Evolutionary conservation across 2,797 vertebrate species (phyloP).

Genomic region (Pseudocheirus occidentalis): DNA sequence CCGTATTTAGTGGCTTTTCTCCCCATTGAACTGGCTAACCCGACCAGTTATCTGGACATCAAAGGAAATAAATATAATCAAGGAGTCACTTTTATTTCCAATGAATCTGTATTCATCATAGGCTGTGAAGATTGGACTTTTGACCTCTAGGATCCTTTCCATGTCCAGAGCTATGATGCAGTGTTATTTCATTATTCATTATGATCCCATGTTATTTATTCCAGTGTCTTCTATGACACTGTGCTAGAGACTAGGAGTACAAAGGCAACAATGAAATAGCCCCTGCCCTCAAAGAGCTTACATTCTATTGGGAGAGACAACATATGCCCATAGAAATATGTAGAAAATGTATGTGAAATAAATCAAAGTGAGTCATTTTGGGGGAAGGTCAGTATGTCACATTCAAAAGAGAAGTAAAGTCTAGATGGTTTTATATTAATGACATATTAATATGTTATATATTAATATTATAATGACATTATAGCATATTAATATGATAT

Average conservation of each 20-base stretch:
- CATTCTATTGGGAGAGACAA: too few species aligned
- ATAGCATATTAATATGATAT: background rate
- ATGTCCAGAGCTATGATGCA: background rate
- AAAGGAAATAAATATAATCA: background rate
- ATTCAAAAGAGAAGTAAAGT: background rate
- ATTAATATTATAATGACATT: background rate
- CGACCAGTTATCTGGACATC: background rate
- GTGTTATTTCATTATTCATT: background rate
- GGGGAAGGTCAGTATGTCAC: background rate
- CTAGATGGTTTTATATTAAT: background rate
- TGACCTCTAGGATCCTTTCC: background rate
- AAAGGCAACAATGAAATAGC: background rate
- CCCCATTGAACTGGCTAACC: background rate
- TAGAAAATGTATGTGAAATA: background rate
- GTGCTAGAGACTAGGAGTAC: background rate
- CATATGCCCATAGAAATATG: background rate
- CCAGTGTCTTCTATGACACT: background rate
- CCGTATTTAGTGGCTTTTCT: background rate
- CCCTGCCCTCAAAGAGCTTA: background rate
- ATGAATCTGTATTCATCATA: background rate
- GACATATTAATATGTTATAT: background rate
- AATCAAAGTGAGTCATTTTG: background rate
- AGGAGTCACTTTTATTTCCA: background rate
- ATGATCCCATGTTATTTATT: background rate
- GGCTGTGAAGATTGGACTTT: background rate